Evolutionary conservation across 1,140 invertebrate genomes (phyloP), one percentile per base, ranked within the genome.

Genomic region (Dinoponera quadriceps): DNA sequence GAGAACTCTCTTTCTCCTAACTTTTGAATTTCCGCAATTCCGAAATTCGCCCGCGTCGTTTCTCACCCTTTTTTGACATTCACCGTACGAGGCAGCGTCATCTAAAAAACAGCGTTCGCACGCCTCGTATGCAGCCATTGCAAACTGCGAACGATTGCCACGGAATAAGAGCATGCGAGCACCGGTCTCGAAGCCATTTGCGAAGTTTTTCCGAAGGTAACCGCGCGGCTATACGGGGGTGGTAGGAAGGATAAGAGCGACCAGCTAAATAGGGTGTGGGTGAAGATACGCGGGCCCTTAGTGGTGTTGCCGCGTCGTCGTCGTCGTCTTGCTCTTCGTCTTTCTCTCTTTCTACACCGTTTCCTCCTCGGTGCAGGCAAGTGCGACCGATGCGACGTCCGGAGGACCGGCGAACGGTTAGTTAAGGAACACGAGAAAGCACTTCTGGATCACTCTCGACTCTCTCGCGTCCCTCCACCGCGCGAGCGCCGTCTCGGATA

Each of bases 381-480:
- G 65, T 65, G 73, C 85, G 85, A 85, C 38, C 85, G 84, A 83
- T 85, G 85, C 77, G 88, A 88, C 85, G 81, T 85, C 86, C 86
- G 63, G 75, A 86, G 85, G 87, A 89, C 83, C 83, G 84, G 89
- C 85, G 85, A 89, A 89, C 82, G 88, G 88, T 90, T 87, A 92
- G 92, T 94, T 94, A 94, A 94, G 93, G 91, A 94, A 94, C 94
- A 94, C 89, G 93, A 88, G 93, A 94, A 94, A 94, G 94, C 94
- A 94, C 94, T 94, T 93, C 91, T 94, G 88, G 92, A 94, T 88
- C 86, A 85, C 91, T 92, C 90, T 85, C 91, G 90, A 92, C 90
- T 89, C 90, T 89, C 73, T 84, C 78, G 73, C 86, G 88, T 88
- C 86, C 87, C 86, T 84, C 77, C 86, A 85, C 78, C 77, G 69